Evolutionary conservation across 1,140 invertebrate genomes (phyloP), one percentile per base, ranked within the genome.

Genomic region (Drosophila kanapiae): DNA sequence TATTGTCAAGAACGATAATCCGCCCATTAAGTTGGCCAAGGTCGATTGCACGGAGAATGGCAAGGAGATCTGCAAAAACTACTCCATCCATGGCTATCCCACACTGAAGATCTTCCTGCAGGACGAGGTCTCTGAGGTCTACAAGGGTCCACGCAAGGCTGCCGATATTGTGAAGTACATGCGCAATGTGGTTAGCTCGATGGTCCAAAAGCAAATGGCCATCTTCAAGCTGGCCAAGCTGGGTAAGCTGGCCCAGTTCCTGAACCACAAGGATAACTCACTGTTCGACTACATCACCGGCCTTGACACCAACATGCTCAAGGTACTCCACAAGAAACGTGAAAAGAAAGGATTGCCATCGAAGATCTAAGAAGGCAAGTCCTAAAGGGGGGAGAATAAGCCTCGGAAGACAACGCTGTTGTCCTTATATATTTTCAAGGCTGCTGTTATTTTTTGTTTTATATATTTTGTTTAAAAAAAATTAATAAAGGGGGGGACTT

Each of bases 61-160:
- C 57, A 99, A 99, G 94, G 96, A 97, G 56, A 96, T 95, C 6
- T 99, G 99, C 93, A 95, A 95, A 61, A 96, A 98, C 87, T 97
- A 96, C 94, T 96, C 96, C 0, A 98, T 99, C 4, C 96, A 95
- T 64, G 99, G 99, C 18, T 99, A 99, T 93, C 99, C 99, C 14
- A 99, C 99, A 9, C 93, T 99, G 45, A 99, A 99, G 93, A 99
- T 99, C 70, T 99, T 99, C 95, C 95, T 96, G 48, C 96, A 96
- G 83, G 98, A 98, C 74, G 97, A 99, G 93, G 83, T 98, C 31
- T 95, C 96, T 6, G 94, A 96, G 80, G 99, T 99, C 71, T 99
- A 99, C 93, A 97, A 97, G 93, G 99, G 99, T 7, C 98, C 98
- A 27, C 95, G 99, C 91, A 98, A 99, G 94, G 96, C 98, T 57